Conservation (phyloP, 2,797 vertebrate genomes). For the Tragopan temminckii region DNA sequence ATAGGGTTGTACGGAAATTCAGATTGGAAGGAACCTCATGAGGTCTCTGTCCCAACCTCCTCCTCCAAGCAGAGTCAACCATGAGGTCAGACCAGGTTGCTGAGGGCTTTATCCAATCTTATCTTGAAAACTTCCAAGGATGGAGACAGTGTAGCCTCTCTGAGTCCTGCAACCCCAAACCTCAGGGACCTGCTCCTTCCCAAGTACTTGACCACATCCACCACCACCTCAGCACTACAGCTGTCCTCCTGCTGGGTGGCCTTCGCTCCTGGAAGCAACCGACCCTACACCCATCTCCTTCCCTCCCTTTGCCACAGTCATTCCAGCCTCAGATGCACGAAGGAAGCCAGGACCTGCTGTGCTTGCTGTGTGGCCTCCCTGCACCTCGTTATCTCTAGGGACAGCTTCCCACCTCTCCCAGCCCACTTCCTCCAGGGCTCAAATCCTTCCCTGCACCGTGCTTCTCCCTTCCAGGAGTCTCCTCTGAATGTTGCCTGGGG, state of each 20-base stretch:
- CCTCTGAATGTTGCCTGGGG: neutral
- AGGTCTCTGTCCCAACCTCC: neutral
- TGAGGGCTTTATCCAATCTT: neutral
- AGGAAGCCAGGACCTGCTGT: neutral
- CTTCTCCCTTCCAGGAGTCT: neutral
- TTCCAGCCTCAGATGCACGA: neutral
- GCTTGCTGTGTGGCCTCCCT: neutral
- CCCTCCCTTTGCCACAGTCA: rapidly evolving
- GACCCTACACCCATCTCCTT: neutral
- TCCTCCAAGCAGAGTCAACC: neutral
- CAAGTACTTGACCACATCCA: neutral
- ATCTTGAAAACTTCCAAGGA: neutral
- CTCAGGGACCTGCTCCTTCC: neutral
- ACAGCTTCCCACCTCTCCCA: slow-evolving; percentile 29
- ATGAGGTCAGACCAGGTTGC: neutral
- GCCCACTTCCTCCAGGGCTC: neutral
- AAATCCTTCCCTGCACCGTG: neutral
- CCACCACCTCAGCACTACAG: neutral
- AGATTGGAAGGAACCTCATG: neutral
- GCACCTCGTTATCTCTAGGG: neutral
- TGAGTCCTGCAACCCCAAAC: neutral
- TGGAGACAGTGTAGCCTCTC: neutral
- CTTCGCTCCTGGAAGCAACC: neutral
- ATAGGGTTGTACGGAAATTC: neutral
- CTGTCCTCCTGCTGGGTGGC: neutral